Evolutionary conservation across 2,888 invertebrate species (phyloP), one percentile per base, ranked within the genome.

Genomic region (Operophtera brumata): DNA sequence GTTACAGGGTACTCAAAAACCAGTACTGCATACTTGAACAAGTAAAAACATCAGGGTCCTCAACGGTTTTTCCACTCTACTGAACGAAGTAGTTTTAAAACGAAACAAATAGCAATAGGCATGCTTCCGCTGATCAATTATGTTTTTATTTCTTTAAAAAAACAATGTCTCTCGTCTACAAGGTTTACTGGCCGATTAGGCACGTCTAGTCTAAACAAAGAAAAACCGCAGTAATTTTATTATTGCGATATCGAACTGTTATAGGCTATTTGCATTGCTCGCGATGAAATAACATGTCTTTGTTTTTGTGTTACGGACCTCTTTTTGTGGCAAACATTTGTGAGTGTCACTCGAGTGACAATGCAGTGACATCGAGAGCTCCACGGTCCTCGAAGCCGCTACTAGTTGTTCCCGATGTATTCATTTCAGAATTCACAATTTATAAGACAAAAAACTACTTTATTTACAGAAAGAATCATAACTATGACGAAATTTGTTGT

Each of bases 71-170:
- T 71, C 68, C 67, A 70, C 67, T 67, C 68, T 59, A 57, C 34
- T 67, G 65, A 46, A 41, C 59, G 40, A 59, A 57, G 54, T 51
- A 59, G 57, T 65, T 62, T 58, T 53, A 53, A 47, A 78, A 72
- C 70, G 70, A 73, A 80, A 77, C 75, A 75, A 80, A 80, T 72
- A 71, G 64, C 72, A 76, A 74, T 76, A 78, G 77, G 72, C 67
- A 74, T 64, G 72, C 81, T 84, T 86, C 86, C 86, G 84, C 75
- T 70, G 77, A 77, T 74, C 85, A 85, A 85, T 86, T 86, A 85
- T 67, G 73, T 80, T 88, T 84, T 81, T 80, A 72, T 76, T 67
- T 63, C 67, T 71, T 60, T 54, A 77, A 79, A 77, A 79, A 77
- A 71, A 71, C 61, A 69, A 54, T 64, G 67, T 66, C 64, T 64